These are phyloP conservation scores for Mormyrus lacerda DNA, from an alignment of 2,113 vertebrate species.

Conservation along the genomic window DNA sequence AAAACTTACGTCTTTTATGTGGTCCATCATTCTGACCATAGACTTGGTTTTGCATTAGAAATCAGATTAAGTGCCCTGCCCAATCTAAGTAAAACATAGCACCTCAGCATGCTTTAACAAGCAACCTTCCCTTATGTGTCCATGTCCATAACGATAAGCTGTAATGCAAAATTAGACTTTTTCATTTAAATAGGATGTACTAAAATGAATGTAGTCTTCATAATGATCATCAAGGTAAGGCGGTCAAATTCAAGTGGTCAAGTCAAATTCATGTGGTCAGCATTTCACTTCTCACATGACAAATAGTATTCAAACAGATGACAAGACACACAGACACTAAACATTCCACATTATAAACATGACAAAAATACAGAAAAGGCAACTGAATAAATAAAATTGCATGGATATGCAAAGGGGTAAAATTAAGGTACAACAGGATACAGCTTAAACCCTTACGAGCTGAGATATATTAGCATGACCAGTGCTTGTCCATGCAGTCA, in stretches of 20 bases:
- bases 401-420: too few relatives aligned
- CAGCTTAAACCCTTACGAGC: not conserved
- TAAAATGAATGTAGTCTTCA: not conserved
- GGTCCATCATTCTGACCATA: not conserved
- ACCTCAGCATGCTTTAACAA: not conserved
- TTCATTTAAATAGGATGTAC: not conserved
- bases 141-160: not conserved
- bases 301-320: too few relatives aligned
- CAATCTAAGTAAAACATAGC: not conserved
- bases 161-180: not conserved
- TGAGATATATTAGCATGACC: not conserved
- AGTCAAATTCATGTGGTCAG: too few relatives aligned
- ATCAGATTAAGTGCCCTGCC: not conserved
- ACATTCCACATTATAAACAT: too few relatives aligned
- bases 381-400: too few relatives aligned
- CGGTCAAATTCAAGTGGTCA: too few relatives aligned
- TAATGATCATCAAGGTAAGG: not conserved
- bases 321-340: too few relatives aligned
- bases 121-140: not conserved
- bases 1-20: not conserved
- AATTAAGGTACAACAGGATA: too few relatives aligned
- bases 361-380: too few relatives aligned
- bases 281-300: too few relatives aligned
- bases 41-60: not conserved
- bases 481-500: not conserved